Percentiles rank a stretch among this genome's conserved stretches.
Evolutionary conservation across 1,140 invertebrate species (phyloP).

Genomic region (Vollenhovia emeryi): DNA sequence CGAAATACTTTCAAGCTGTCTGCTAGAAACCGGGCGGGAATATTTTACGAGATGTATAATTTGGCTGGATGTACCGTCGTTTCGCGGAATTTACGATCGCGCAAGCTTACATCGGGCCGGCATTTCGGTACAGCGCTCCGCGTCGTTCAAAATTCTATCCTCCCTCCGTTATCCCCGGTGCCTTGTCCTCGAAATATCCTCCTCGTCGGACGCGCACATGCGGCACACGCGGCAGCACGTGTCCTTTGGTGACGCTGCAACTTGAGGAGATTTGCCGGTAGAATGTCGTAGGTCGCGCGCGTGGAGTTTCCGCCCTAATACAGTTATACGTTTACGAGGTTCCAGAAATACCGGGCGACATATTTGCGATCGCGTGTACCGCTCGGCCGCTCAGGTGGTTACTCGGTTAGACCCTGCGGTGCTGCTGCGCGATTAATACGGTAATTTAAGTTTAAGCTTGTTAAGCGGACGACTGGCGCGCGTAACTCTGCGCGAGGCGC

Average conservation of each 20-base stretch:
- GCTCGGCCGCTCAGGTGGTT: slow-evolving; percentile 49
- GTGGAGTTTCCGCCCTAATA: slow-evolving; percentile 6
- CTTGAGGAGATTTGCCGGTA: slow-evolving; percentile 51
- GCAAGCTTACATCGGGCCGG: slow-evolving; percentile 28
- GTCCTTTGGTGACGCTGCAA: slow-evolving; percentile 62
- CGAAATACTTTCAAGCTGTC: slow-evolving; percentile 67
- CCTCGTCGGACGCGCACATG: slow-evolving; percentile 13
- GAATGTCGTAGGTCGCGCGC: slow-evolving; percentile 48
- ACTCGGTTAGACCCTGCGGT: slow-evolving; percentile 7
- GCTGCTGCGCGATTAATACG: slow-evolving; percentile 8
- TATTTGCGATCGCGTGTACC: slow-evolving; percentile 56
- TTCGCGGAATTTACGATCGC: slow-evolving; percentile 60
- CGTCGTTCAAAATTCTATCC: slow-evolving; percentile 24
- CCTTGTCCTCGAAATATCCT: slow-evolving; percentile 14
- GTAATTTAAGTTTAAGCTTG: slow-evolving; percentile 47
- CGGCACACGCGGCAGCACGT: slow-evolving; percentile 49
- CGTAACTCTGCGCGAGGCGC: slow-evolving; percentile 34
- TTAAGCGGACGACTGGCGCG: slow-evolving; percentile 50
- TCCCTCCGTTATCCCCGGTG: background rate
- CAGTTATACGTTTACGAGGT: slow-evolving; percentile 9
- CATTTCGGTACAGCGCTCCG: slow-evolving; percentile 1
- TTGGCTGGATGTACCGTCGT: slow-evolving; percentile 65
- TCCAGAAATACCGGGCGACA: slow-evolving; percentile 44
- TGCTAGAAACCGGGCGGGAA: slow-evolving; percentile 53
- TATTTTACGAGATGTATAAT: slow-evolving; percentile 76